Conservation (phyloP, 2,113 vertebrate species). For the Upupa epops region DNA sequence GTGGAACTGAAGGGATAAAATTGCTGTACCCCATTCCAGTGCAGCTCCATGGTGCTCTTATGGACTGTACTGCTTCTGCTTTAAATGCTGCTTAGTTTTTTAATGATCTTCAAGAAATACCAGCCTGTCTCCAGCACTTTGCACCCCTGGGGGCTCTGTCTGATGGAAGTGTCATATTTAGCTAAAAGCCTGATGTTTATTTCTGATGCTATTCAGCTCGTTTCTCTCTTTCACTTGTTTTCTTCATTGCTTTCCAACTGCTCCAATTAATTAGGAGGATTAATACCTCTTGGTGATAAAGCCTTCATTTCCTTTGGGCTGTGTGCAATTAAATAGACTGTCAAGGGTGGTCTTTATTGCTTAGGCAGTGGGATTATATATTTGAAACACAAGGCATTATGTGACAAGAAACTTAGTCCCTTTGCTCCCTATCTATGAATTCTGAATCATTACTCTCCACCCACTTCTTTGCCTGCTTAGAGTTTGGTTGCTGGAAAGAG, state of each 20-base stretch:
- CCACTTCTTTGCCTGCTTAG: background rate
- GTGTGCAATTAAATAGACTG: background rate
- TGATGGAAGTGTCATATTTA: slow-evolving; percentile 35
- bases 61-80: background rate
- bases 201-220: slow-evolving; percentile 13
- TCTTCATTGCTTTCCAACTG: slow-evolving; percentile 11
- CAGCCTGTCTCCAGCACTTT: background rate
- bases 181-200: background rate
- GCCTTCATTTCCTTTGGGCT: background rate
- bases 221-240: slow-evolving; percentile 23
- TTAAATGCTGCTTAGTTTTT: slow-evolving; percentile 1
- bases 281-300: slow-evolving; percentile 1
- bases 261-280: slow-evolving; percentile 41
- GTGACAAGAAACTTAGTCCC: background rate
- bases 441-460: background rate
- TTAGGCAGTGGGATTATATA: background rate
- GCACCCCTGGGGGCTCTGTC: background rate
- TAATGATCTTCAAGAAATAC: background rate
- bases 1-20: background rate
- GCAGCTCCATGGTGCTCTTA: background rate
- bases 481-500: background rate
- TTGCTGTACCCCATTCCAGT: background rate
- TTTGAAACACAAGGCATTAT: background rate
- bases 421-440: background rate
- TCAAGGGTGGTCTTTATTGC: background rate